Percentiles rank a stretch among this genome's conserved stretches.
Evolutionary conservation across 2,113 vertebrate species (phyloP).

Genomic region (Scytalopus superciliaris): DNA sequence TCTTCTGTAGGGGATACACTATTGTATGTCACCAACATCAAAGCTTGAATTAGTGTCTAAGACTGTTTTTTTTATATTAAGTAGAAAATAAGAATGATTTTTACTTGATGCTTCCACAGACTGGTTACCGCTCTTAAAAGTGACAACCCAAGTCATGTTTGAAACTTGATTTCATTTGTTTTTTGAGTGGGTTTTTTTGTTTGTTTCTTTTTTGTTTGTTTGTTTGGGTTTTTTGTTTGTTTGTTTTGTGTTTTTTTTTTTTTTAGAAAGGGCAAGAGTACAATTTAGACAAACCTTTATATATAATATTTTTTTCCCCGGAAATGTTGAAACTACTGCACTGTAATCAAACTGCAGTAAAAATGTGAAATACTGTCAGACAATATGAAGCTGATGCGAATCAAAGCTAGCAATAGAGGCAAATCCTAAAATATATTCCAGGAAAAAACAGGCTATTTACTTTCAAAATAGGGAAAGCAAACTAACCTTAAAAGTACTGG

Average conservation of each 20-base stretch:
- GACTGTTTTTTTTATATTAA: neutral
- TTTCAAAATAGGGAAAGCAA: constrained; percentile 40
- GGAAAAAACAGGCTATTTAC: constrained; percentile 42
- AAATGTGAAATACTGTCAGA: constrained; percentile 45
- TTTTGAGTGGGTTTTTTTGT: no score
- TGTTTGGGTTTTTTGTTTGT: no score
- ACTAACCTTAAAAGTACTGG: neutral
- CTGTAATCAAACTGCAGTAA: constrained; percentile 31
- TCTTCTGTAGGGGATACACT: neutral
- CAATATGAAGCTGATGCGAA: constrained; percentile 52
- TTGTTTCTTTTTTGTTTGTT: no score
- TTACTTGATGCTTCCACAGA: neutral
- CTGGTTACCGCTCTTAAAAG: constrained; percentile 30
- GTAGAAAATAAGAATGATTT: neutral
- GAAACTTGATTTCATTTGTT: neutral
- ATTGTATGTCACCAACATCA: neutral
- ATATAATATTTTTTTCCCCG: neutral
- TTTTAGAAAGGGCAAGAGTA: constrained; percentile 24
- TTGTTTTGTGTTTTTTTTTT: neutral
- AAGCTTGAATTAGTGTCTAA: neutral
- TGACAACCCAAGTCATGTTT: constrained; percentile 10
- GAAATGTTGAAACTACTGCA: constrained; percentile 36
- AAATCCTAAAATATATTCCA: constrained; percentile 47
- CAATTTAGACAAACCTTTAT: constrained; percentile 29
- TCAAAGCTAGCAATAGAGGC: constrained; percentile 44